Evolutionary conservation across 1,140 invertebrate genomes (phyloP), one percentile per base, ranked within the genome.

Genomic region (Neodiprion pinetum): DNA sequence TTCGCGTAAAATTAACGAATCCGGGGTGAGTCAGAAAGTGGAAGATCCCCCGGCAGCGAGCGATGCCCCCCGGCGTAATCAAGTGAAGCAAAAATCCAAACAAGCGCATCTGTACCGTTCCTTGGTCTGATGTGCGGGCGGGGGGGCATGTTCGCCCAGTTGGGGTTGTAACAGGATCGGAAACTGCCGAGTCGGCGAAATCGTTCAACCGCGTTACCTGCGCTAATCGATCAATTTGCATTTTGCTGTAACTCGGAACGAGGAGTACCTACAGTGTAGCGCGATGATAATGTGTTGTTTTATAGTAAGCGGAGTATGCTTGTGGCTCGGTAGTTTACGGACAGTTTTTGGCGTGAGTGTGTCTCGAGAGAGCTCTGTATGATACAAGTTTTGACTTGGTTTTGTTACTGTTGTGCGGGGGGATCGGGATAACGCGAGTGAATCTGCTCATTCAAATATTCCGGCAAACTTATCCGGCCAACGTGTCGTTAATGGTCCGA

Each of bases 11-110:
- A 78, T 78, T 79, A 80, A 81, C 76, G 76, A 81, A 78, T 78
- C 17, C 76, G 74, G 74, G 53, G 71, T 80, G 80, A 82, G 71
- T 82, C 79, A 82, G 77, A 78, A 80, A 80, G 53, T 9, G 28
- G 28, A 40, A 17, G 53, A 14, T 17, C 11, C 53, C 53, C 11
- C 8, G 53, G n/a, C 11, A 17, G 53, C 11, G 79, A 5, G 79
- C 66, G 74, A 78, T 79, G 79, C 79, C 77, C 65, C 73, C 53
- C n/a, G 76, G 74, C 65, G 73, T 72, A 79, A 79, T 80, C 80
- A 80, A 78, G 71, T 75, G 78, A 78, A 75, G 76, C 77, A 82
- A 83, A 83, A 82, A 80, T 80, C 72, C 76, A 80, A 81, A 82
- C 80, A 82, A 73, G 75, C 71, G 75, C 79, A 80, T 80, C 78